These are phyloP conservation scores for Drosophila testacea DNA, from an alignment of 2,888 invertebrate genomes.

Conservation along the genomic window DNA sequence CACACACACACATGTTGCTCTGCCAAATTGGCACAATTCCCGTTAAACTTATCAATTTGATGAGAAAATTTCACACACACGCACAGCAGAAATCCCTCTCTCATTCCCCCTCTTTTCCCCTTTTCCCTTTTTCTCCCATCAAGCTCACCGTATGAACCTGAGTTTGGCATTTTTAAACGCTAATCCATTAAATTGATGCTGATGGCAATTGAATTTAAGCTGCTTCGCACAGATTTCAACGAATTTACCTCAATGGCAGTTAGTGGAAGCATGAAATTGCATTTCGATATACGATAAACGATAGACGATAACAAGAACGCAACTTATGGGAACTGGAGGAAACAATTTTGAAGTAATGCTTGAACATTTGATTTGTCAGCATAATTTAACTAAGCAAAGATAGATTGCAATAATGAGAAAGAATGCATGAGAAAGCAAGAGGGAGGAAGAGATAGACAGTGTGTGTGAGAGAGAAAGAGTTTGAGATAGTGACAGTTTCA, in stretches of 20 bases:
- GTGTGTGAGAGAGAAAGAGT: background rate
- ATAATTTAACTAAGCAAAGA: slow-evolving; percentile 50
- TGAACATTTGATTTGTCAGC: slow-evolving; percentile 75
- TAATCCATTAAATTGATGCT: slow-evolving; percentile 82
- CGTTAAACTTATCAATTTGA: slow-evolving; percentile 79
- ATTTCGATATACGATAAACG: slow-evolving; percentile 54
- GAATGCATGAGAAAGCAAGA: background rate
- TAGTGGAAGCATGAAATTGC: slow-evolving; percentile 56
- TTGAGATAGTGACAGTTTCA: slow-evolving; percentile 41
- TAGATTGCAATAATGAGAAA: background rate
- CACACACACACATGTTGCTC: slow-evolving; percentile 20
- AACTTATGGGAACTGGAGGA: slow-evolving; percentile 41
- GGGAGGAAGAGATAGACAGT: background rate
- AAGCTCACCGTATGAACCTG: background rate
- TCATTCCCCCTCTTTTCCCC: background rate
- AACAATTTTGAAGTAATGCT: slow-evolving; percentile 5
- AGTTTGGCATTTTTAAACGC: slow-evolving; percentile 62
- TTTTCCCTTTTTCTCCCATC: too few species aligned
- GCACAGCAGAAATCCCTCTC: slow-evolving; percentile 13
- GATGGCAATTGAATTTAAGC: slow-evolving; percentile 80
- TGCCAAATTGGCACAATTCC: slow-evolving; percentile 79
- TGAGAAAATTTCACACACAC: slow-evolving; percentile 54
- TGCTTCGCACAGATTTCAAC: slow-evolving; percentile 63
- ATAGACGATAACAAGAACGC: slow-evolving; percentile 13
- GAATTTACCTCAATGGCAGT: slow-evolving; percentile 56